phyloP scores from a whole-genome alignment of 2,113 vertebrate species.

The Nymphicus hollandicus region DNA sequence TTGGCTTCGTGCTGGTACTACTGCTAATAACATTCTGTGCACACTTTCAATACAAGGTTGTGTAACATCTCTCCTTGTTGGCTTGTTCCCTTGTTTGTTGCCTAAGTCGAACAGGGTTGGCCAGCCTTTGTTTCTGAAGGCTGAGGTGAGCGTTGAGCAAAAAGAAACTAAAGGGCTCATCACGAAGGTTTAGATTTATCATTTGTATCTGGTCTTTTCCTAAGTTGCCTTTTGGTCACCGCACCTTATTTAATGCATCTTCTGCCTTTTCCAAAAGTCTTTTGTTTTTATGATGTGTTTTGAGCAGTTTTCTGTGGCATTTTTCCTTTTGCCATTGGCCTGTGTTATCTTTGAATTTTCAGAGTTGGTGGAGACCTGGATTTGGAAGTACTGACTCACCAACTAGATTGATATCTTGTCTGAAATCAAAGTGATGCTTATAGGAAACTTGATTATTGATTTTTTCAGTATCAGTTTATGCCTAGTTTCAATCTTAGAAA shows the following conservation, averaged over 20 bases:
- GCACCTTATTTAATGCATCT: neutral
- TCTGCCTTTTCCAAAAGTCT: neutral
- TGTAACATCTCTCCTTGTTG: neutral
- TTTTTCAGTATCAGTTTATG: neutral
- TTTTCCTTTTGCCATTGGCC: neutral
- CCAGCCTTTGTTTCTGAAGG: neutral
- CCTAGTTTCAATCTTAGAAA: neutral
- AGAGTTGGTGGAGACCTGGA: neutral
- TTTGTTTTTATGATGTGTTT: neutral
- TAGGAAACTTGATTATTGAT: neutral
- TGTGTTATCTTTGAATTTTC: neutral
- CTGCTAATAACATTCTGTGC: neutral
- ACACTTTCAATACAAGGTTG: neutral
- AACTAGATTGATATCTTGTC: neutral
- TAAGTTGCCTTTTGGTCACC: neutral
- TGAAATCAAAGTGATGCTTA: neutral
- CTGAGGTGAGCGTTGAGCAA: rapidly evolving
- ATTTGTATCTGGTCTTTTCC: neutral
- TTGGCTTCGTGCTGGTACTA: neutral
- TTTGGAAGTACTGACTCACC: neutral
- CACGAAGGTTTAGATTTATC: neutral
- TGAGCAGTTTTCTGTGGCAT: neutral
- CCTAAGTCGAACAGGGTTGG: neutral
- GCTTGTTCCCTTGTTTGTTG: neutral
- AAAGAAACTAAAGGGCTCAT: neutral